Evolutionary conservation across 2,113 vertebrate genomes (phyloP).

Genomic region (Emberiza fucata): DNA sequence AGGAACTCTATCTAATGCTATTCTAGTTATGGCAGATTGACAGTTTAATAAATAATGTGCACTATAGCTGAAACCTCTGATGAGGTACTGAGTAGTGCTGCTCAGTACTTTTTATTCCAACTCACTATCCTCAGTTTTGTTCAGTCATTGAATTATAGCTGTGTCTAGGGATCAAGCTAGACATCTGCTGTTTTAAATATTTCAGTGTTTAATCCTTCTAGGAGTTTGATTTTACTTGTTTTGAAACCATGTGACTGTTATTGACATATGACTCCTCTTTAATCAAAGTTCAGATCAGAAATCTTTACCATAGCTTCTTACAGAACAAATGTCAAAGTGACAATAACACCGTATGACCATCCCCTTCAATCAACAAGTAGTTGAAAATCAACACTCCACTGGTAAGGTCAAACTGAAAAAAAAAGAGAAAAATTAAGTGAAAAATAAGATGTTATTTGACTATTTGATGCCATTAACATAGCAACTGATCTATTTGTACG

Average conservation of each 20-base stretch:
- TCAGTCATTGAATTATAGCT: constrained; percentile 33
- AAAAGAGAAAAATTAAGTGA: background rate
- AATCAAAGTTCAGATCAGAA: constrained; percentile 5
- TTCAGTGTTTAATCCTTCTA: constrained; percentile 36
- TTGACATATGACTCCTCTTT: background rate
- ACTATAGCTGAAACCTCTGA: constrained; percentile 10
- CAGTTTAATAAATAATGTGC: constrained; percentile 53
- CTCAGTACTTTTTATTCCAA: constrained; percentile 12
- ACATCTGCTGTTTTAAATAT: constrained; percentile 46
- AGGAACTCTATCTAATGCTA: background rate
- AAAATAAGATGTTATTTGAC: background rate
- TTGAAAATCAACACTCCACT: background rate
- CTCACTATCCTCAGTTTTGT: background rate
- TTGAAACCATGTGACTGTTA: background rate
- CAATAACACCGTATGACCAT: background rate
- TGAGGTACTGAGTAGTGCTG: background rate
- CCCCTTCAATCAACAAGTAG: background rate
- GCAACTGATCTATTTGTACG: background rate
- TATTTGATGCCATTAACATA: background rate
- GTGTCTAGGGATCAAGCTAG: constrained; percentile 6
- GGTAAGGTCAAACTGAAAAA: background rate
- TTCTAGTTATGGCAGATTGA: background rate
- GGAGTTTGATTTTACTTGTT: constrained; percentile 21
- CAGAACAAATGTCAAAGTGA: background rate
- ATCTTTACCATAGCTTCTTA: background rate